Percentiles rank a stretch among this genome's conserved stretches.
phyloP scores from a whole-genome alignment of 1,140 invertebrate species.

The Andrena cerasifolii region DNA sequence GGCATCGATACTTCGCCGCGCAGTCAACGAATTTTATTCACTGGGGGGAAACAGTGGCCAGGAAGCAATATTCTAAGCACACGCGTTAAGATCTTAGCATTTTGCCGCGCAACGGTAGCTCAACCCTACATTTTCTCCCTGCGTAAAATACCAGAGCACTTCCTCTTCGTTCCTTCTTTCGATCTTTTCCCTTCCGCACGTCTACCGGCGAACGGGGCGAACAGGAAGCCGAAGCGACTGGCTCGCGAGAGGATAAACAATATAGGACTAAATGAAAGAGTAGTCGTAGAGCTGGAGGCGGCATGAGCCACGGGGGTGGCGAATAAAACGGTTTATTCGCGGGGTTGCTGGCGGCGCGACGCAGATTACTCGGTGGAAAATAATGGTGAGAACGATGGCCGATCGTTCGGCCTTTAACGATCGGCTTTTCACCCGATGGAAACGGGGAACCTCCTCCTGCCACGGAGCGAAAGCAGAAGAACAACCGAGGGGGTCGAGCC shows the following conservation, averaged over 20 bases:
- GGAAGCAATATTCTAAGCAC: too few relatives aligned
- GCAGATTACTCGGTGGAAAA: slow-evolving; percentile 45
- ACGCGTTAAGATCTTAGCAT: not conserved
- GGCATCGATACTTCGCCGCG: too few relatives aligned
- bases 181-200: slow-evolving; percentile 5
- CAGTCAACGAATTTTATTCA: too few relatives aligned
- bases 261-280: slow-evolving; percentile 12
- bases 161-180: slow-evolving; percentile 10
- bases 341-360: slow-evolving; percentile 4
- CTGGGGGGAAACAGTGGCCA: too few relatives aligned
- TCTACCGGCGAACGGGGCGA: not conserved
- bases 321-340: not conserved
- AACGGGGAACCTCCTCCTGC: not conserved
- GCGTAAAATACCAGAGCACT: slow-evolving; percentile 6
- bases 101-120: not conserved
- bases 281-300: slow-evolving; percentile 22
- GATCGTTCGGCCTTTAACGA: slow-evolving; percentile 61
- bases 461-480: not conserved
- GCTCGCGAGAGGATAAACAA: not conserved
- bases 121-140: slow-evolving; percentile 7
- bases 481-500: not conserved
- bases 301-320: not conserved
- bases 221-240: slow-evolving; percentile 15
- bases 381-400: slow-evolving; percentile 54
- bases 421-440: slow-evolving; percentile 33